Evolutionary conservation across 1,140 invertebrate genomes (phyloP).

Genomic region (Cecropterus lyciades): DNA sequence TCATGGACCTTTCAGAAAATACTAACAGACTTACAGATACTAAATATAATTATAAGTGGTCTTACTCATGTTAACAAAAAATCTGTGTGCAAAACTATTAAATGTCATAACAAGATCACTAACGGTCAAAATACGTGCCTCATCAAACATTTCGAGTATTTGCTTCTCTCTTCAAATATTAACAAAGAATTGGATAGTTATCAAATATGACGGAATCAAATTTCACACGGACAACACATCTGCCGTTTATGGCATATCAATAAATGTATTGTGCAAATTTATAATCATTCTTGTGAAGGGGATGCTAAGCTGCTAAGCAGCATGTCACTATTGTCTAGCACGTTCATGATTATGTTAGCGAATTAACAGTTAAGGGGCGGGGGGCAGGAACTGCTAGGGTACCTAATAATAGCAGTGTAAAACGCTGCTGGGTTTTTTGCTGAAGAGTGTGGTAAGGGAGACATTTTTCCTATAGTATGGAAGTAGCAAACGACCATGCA

Average conservation of each 20-base stretch:
- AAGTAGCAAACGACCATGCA: too few species aligned
- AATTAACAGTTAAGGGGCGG: not conserved
- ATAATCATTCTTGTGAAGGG: not conserved
- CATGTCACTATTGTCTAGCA: not conserved
- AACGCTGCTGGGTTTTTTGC: too few species aligned
- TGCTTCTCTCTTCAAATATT: not conserved
- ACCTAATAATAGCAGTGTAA: too few species aligned
- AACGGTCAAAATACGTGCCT: not conserved
- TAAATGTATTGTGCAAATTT: conserved; percentile 1
- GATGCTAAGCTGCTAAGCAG: not conserved
- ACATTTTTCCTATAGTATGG: too few species aligned
- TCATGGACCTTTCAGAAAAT: too few species aligned
- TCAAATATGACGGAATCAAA: conserved; percentile 1
- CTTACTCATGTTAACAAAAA: too few species aligned
- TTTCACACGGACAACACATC: not conserved
- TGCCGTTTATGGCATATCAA: not conserved
- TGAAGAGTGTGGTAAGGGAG: too few species aligned
- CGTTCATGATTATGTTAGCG: not conserved
- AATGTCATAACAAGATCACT: not conserved
- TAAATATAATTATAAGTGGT: too few species aligned
- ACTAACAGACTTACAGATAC: too few species aligned
- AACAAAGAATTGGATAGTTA: not conserved
- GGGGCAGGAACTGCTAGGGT: too few species aligned
- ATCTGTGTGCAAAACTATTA: too few species aligned
- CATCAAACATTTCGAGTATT: not conserved